Evolutionary conservation across 2,113 vertebrate species (phyloP).

Genomic region (Catharus bicknelli): DNA sequence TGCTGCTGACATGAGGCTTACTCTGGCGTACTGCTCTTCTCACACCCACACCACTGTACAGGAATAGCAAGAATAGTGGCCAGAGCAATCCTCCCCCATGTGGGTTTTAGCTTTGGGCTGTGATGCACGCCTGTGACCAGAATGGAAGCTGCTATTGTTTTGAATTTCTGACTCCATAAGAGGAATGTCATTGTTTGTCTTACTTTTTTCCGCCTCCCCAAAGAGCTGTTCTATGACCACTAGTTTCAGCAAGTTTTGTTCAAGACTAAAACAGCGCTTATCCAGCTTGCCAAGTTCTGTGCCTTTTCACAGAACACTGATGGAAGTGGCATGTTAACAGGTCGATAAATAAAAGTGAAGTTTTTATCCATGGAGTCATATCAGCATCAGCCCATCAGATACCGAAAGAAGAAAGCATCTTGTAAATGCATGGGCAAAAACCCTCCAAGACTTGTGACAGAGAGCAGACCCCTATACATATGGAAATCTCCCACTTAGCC

Average conservation of each 20-base stretch:
- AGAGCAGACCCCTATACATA: background rate
- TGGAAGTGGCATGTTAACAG: background rate
- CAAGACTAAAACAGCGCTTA: background rate
- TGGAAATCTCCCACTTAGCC: background rate
- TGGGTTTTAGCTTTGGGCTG: background rate
- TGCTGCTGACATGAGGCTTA: background rate
- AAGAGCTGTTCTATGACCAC: background rate
- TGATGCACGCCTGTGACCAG: background rate
- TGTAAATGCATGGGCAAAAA: background rate
- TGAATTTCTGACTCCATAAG: conserved; percentile 8
- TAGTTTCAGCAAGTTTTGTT: background rate
- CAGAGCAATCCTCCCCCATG: background rate
- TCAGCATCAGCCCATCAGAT: background rate
- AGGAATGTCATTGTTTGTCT: conserved; percentile 24
- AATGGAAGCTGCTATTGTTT: conserved; percentile 42
- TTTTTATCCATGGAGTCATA: background rate
- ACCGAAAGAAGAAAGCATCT: background rate
- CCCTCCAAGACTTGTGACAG: accelerated
- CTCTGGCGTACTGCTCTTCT: background rate
- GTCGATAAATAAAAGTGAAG: background rate
- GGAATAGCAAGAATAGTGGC: background rate
- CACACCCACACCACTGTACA: background rate
- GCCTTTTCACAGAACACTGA: background rate
- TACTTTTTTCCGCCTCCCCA: background rate
- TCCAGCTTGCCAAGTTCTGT: background rate